Conservation (phyloP, 2,888 invertebrate genomes). For the Ormia ochracea region DNA sequence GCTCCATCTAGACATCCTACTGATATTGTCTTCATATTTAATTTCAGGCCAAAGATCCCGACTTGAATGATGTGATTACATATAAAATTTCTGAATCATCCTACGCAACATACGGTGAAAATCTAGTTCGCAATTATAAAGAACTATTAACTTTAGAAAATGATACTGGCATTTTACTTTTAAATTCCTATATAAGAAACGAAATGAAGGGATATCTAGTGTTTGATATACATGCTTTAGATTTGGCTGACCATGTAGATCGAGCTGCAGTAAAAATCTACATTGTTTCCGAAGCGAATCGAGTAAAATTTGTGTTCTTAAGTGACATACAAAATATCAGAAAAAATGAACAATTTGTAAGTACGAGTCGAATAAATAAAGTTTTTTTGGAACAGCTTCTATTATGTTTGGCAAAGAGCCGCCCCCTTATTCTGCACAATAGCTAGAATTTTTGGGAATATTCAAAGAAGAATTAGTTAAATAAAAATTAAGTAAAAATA, state of each 20-base stretch:
- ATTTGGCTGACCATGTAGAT: slow-evolving; percentile 78
- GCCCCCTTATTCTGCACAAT: no score
- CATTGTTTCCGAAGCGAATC: slow-evolving; percentile 79
- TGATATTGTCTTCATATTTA: neutral
- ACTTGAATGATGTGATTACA: slow-evolving; percentile 75
- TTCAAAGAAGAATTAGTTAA: no score
- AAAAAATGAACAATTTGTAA: slow-evolving; percentile 77
- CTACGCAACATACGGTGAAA: slow-evolving; percentile 76
- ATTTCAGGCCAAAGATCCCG: slow-evolving; percentile 80
- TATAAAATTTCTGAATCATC: slow-evolving; percentile 76
- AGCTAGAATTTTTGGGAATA: no score
- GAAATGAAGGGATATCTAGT: slow-evolving; percentile 79
- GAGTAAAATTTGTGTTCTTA: slow-evolving; percentile 75
- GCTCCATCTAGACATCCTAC: no score
- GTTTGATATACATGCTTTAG: slow-evolving; percentile 79
- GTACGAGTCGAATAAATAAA: slow-evolving; percentile 67
- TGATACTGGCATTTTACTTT: slow-evolving; percentile 77
- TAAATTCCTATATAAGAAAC: slow-evolving; percentile 57
- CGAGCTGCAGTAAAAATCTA: slow-evolving; percentile 79
- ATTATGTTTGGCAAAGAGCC: neutral
- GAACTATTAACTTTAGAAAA: slow-evolving; percentile 77
- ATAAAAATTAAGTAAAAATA: no score
- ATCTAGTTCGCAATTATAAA: slow-evolving; percentile 75
- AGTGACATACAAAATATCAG: slow-evolving; percentile 59
- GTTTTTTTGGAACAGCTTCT: neutral